phyloP scores from a whole-genome alignment of 1,140 invertebrate species.

The Rhizoglyphus robini region DNA sequence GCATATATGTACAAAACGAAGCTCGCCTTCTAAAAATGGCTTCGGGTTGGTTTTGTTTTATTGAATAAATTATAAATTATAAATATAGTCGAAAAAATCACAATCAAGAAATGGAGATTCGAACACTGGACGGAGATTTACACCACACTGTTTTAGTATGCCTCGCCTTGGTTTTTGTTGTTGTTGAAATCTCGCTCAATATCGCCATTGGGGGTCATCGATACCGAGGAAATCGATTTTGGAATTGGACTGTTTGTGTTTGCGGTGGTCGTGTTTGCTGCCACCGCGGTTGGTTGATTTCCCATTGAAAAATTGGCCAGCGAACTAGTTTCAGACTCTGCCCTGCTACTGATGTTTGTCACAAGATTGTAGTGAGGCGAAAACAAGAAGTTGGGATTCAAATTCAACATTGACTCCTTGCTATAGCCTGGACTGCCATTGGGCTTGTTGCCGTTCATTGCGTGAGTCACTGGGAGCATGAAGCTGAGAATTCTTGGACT shows the following conservation, averaged over 20 bases:
- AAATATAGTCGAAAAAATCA: too few relatives aligned
- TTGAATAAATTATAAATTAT: too few relatives aligned
- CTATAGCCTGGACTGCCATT: background rate
- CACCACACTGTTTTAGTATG: too few relatives aligned
- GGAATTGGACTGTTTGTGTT: background rate
- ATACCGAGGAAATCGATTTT: background rate
- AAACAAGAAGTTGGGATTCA: conserved; percentile 1
- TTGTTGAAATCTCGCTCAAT: background rate
- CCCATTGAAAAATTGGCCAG: background rate
- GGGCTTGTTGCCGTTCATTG: background rate
- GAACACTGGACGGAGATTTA: too few relatives aligned
- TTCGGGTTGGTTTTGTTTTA: too few relatives aligned
- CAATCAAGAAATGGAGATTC: too few relatives aligned
- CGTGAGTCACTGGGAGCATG: background rate
- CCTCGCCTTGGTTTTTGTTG: background rate
- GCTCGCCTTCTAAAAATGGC: too few relatives aligned
- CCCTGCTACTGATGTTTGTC: background rate
- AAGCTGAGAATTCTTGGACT: background rate
- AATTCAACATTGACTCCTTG: background rate
- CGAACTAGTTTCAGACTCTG: background rate
- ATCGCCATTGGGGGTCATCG: background rate
- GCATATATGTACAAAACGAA: too few relatives aligned
- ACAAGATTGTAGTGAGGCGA: conserved; percentile 2
- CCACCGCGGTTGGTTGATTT: background rate
- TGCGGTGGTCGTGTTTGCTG: background rate